These are phyloP conservation scores for Lithophane leautieri DNA, from an alignment of 2,888 invertebrate species.

Conservation along the genomic window DNA sequence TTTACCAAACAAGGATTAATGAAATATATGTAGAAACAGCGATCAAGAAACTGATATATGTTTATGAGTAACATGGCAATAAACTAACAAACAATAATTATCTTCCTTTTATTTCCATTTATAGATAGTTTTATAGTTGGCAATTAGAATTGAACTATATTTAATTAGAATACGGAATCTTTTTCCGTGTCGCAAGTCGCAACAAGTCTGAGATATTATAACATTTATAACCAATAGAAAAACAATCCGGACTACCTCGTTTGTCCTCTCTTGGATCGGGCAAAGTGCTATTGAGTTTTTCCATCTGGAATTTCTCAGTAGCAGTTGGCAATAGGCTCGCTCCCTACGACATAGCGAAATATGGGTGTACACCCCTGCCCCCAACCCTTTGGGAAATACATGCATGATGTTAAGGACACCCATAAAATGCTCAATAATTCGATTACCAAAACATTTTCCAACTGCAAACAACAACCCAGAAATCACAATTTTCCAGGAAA, in stretches of 20 bases:
- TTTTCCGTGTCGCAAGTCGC: conserved; percentile 6
- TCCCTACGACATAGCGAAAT: too few species aligned
- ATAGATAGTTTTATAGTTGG: conserved; percentile 32
- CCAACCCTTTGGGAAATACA: too few species aligned
- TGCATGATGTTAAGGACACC: too few species aligned
- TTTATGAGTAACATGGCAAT: conserved; percentile 41
- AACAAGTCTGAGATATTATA: background rate
- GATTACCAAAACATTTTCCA: conserved; percentile 28
- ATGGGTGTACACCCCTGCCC: too few species aligned
- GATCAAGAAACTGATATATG: conserved; percentile 36
- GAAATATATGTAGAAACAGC: conserved; percentile 29
- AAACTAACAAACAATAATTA: conserved; percentile 23
- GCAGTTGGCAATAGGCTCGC: too few species aligned
- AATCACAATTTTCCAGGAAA: conserved; percentile 43
- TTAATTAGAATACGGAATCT: conserved; percentile 21
- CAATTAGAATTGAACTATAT: conserved; percentile 34
- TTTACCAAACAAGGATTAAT: conserved; percentile 49
- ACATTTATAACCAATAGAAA: too few species aligned
- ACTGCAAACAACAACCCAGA: background rate
- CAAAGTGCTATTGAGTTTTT: too few species aligned
- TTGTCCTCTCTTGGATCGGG: too few species aligned
- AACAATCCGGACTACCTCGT: too few species aligned
- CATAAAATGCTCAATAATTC: conserved; percentile 13
- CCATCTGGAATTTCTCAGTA: too few species aligned
- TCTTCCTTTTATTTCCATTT: conserved; percentile 44